These are phyloP conservation scores for Miichthys miiuy DNA, from an alignment of 2,797 vertebrate species.

Conservation along the genomic window DNA sequence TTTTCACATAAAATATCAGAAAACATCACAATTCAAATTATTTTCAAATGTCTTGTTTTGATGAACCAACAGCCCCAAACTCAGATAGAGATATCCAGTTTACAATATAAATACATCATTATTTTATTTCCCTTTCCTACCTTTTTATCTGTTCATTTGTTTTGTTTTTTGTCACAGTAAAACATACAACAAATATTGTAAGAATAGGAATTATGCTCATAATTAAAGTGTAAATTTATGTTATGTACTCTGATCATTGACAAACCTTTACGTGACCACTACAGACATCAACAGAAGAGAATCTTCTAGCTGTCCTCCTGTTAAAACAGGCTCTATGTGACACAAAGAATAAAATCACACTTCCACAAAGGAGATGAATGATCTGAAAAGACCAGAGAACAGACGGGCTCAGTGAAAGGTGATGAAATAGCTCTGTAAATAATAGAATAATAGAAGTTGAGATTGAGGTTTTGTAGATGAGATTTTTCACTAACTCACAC, in stretches of 20 bases:
- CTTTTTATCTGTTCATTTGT: neutral
- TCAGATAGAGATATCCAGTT: too few relatives aligned
- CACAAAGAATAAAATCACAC: neutral
- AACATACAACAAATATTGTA: neutral
- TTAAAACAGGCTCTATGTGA: neutral
- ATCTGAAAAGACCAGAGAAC: neutral
- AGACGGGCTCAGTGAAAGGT: neutral
- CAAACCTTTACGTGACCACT: neutral
- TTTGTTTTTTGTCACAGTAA: neutral
- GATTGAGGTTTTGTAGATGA: neutral
- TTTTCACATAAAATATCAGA: neutral
- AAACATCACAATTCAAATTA: neutral
- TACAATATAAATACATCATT: too few relatives aligned
- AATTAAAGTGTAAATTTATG: neutral
- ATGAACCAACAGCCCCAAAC: neutral
- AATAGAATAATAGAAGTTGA: constrained; percentile 1
- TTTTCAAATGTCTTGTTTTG: neutral
- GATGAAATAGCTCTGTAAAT: constrained; percentile 11
- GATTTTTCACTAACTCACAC: too few relatives aligned
- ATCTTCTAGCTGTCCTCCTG: neutral
- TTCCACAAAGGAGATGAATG: constrained; percentile 5
- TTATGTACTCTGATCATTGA: neutral
- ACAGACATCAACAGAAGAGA: neutral
- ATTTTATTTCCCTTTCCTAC: neutral
- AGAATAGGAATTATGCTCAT: neutral